Percentiles rank a stretch among this genome's conserved stretches.
Conservation (phyloP, 2,888 invertebrate genomes). For the Myopa tessellatipennis region DNA sequence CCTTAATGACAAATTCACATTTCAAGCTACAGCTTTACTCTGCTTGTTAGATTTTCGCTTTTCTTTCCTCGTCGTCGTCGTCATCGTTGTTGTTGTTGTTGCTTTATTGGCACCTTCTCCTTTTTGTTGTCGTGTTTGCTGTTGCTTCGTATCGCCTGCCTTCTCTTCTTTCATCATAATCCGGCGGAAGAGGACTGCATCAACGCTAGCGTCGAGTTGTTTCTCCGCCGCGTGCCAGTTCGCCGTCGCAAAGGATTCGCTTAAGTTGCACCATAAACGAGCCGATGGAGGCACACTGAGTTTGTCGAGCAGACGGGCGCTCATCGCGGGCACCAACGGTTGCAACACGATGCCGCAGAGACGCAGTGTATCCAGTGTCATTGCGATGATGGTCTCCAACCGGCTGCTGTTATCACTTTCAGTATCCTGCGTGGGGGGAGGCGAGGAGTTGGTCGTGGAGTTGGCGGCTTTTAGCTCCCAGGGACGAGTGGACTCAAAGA, state of each 20-base stretch:
- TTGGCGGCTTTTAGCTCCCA: constrained; percentile 80
- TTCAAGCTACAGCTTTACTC: not conserved
- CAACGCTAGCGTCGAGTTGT: constrained; percentile 45
- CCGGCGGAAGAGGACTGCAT: constrained; percentile 62
- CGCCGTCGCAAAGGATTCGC: constrained; percentile 55
- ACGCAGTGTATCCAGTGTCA: constrained; percentile 87
- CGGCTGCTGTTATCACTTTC: constrained; percentile 69
- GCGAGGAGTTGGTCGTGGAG: not conserved
- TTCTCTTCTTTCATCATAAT: constrained; percentile 55
- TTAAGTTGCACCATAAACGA: constrained; percentile 70
- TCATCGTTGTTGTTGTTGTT: not conserved
- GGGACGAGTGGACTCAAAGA: constrained; percentile 87
- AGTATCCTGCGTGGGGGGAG: constrained; percentile 57
- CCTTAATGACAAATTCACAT: not conserved
- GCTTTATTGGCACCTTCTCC: not conserved
- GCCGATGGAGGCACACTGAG: constrained; percentile 69
- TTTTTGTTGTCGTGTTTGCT: not conserved
- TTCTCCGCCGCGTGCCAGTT: constrained; percentile 20
- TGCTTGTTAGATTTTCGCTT: not conserved
- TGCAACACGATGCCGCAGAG: constrained; percentile 83
- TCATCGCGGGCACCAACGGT: constrained; percentile 85
- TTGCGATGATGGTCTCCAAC: constrained; percentile 80
- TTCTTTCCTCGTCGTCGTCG: not conserved
- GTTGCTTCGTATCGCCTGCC: constrained; percentile 40
- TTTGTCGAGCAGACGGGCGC: constrained; percentile 77